A percentile compares a stretch with the other conserved stretches of the same genome.
Conservation (phyloP, 1,140 invertebrate genomes). For the Danaus melanippus region DNA sequence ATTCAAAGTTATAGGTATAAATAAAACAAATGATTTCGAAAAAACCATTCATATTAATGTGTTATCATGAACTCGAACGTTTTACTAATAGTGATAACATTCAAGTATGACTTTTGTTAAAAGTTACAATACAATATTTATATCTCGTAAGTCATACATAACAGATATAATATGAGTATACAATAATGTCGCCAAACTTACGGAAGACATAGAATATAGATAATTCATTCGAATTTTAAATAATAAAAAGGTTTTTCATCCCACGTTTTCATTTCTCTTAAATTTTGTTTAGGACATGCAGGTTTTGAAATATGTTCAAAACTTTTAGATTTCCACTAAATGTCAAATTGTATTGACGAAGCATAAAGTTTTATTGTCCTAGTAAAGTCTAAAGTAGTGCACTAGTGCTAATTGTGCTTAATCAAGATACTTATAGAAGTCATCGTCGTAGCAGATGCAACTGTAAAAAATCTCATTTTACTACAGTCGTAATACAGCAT, state of each 20-base stretch:
- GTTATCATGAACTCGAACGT: conserved; percentile 49
- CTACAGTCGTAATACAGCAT: too few relatives aligned
- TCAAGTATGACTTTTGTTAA: conserved; percentile 28
- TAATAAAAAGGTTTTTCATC: too few relatives aligned
- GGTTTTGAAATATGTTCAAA: background rate
- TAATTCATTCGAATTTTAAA: too few relatives aligned
- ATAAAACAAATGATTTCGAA: conserved; percentile 46
- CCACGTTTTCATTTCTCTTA: conserved; percentile 3
- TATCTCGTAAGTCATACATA: too few relatives aligned
- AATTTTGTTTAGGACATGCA: conserved; percentile 2
- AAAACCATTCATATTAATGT: conserved; percentile 62
- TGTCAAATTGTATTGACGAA: conserved; percentile 36
- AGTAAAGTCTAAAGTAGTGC: conserved; percentile 65
- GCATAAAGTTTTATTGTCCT: conserved; percentile 61
- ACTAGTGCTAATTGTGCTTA: conserved; percentile 50
- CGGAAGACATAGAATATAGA: conserved; percentile 21
- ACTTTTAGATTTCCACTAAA: conserved; percentile 19
- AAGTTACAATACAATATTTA: too few relatives aligned
- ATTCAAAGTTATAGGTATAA: background rate
- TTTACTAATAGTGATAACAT: conserved; percentile 59
- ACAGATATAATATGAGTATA: conserved; percentile 1
- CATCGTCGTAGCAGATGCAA: too few relatives aligned
- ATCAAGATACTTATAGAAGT: conserved; percentile 7
- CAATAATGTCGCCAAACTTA: conserved; percentile 12
- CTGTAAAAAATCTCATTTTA: too few relatives aligned